Percentiles rank a stretch among this genome's conserved stretches.
phyloP scores from a whole-genome alignment of 2,888 invertebrate species.

The Empis stercorea region DNA sequence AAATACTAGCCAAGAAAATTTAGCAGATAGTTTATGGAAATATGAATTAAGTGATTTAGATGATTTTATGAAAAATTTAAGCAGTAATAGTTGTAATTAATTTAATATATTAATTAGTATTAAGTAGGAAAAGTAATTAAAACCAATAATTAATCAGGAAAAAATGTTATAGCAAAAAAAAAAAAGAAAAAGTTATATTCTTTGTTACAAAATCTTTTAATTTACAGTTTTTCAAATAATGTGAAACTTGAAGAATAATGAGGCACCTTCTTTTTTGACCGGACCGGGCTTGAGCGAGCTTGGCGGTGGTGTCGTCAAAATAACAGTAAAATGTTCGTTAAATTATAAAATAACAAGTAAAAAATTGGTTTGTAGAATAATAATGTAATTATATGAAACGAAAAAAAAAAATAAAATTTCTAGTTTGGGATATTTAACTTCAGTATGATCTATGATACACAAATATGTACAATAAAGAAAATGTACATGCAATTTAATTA shows the following conservation, averaged over 20 bases:
- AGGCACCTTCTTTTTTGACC: not conserved
- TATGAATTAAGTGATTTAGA: slow-evolving; percentile 44
- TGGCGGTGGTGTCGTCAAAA: not conserved
- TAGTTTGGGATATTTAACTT: too few species aligned
- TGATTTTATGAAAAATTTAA: slow-evolving; percentile 44
- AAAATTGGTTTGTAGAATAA: too few species aligned
- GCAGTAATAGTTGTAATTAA: slow-evolving; percentile 14
- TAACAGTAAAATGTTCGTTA: not conserved
- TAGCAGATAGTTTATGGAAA: slow-evolving; percentile 26
- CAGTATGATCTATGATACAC: too few species aligned
- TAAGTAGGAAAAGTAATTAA: too few species aligned
- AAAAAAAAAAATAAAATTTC: too few species aligned
- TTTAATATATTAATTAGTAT: too few species aligned
- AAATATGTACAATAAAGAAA: too few species aligned
- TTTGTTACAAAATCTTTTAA: not conserved
- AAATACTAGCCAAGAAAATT: not conserved
- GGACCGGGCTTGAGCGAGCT: not conserved
- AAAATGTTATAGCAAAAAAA: not conserved
- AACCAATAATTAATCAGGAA: not conserved
- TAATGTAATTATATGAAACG: too few species aligned
- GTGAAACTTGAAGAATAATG: not conserved
- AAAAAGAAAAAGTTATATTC: not conserved
- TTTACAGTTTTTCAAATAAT: not conserved
- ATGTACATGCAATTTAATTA: too few species aligned
- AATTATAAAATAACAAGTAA: too few species aligned